Conservation (phyloP, 2,797 vertebrate species). For the Catostomus latipinnis region DNA sequence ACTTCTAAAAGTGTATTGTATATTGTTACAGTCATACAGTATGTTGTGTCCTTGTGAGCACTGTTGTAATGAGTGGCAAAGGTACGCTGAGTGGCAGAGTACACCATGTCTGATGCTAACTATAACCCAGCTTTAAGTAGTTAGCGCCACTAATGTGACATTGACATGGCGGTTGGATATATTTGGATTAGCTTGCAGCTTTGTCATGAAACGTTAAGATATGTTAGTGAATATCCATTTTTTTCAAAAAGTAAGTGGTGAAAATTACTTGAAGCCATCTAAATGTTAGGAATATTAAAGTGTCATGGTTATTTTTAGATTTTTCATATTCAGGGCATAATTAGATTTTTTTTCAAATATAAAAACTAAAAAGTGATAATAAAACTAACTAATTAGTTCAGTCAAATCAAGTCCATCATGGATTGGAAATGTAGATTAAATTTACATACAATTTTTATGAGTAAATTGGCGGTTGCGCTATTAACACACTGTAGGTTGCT, state of each 20-base stretch:
- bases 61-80: neutral
- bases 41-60: neutral
- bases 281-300: conserved; percentile 25
- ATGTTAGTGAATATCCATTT: conserved; percentile 19
- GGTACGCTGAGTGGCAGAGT: neutral
- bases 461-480: conserved; percentile 12
- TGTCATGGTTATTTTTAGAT: neutral
- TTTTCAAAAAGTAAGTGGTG: neutral
- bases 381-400: neutral
- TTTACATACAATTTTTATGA: conserved; percentile 16
- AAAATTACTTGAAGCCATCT: conserved; percentile 10
- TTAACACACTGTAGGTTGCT: neutral
- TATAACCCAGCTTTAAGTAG: conserved; percentile 3
- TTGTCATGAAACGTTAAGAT: conserved; percentile 28
- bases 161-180: conserved; percentile 8
- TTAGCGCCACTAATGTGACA: conserved; percentile 18
- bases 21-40: neutral
- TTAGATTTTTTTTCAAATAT: neutral
- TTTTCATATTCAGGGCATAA: neutral
- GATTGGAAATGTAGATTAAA: conserved; percentile 17
- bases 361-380: neutral
- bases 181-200: conserved; percentile 25
- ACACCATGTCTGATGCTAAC: neutral
- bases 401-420: neutral
- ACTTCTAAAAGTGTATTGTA: neutral